These are phyloP conservation scores for Eleutherodactylus coqui DNA, from an alignment of 2,797 vertebrate species.

Conservation along the genomic window DNA sequence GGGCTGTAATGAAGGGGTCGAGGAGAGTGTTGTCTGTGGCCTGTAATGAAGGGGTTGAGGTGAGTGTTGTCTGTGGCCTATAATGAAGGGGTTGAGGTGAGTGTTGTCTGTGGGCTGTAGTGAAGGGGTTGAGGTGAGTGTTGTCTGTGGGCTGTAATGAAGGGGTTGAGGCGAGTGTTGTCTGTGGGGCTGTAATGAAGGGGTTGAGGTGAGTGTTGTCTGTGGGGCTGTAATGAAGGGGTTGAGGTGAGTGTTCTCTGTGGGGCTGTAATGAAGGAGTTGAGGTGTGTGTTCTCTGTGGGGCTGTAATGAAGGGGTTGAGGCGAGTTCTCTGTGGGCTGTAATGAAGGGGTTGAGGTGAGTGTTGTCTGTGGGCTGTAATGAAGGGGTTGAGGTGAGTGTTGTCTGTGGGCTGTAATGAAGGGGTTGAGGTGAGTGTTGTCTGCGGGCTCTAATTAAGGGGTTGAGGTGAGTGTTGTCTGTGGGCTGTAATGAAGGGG, in stretches of 20 bases:
- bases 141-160: background rate
- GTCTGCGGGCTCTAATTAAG: background rate
- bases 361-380: background rate
- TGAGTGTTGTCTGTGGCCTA: no score
- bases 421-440: background rate
- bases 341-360: background rate
- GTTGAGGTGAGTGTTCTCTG: background rate
- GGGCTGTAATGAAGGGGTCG: background rate
- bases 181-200: background rate
- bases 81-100: background rate
- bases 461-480: background rate
- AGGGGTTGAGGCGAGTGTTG: no score
- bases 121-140: background rate
- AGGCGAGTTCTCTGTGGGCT: background rate
- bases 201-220: background rate
- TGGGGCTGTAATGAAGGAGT: background rate
- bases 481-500: background rate
- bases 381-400: background rate
- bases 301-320: background rate
- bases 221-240: background rate
- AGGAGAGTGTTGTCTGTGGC: no score
- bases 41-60: background rate
- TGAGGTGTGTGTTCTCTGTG: background rate
- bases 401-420: background rate
- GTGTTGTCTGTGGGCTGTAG: background rate